A percentile compares a stretch with the other conserved stretches of the same genome.
Evolutionary conservation across 1,140 invertebrate species (phyloP).

Genomic region (Pseudomyrmex concolor): DNA sequence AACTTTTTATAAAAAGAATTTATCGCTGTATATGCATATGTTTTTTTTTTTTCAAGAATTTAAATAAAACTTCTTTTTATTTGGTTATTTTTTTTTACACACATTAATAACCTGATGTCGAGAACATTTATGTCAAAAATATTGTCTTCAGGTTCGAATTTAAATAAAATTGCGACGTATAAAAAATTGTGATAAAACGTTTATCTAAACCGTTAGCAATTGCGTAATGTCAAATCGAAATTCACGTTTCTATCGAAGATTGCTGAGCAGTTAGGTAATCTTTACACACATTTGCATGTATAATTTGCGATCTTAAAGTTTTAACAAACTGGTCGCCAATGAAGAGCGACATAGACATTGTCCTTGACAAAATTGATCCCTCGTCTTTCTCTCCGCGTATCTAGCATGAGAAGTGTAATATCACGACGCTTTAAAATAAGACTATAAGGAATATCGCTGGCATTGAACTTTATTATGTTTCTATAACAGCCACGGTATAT

Average conservation of each 20-base stretch:
- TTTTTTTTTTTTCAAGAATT: background rate
- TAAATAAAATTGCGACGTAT: no score
- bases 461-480: constrained; percentile 18
- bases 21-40: background rate
- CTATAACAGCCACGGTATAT: background rate
- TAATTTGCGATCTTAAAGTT: background rate
- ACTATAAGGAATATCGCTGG: background rate
- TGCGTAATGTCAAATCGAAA: background rate
- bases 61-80: no score
- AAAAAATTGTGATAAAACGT: background rate
- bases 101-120: no score
- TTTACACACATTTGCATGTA: constrained; percentile 7
- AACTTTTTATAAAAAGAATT: background rate
- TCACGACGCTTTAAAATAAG: background rate
- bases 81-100: no score
- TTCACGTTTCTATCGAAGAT: background rate
- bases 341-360: constrained; percentile 13
- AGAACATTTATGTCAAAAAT: no score
- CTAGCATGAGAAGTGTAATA: background rate
- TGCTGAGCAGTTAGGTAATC: background rate
- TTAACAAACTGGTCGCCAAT: constrained; percentile 5
- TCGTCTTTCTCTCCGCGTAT: background rate
- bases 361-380: constrained; percentile 42
- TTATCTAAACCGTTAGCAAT: background rate
- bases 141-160: no score